These are phyloP conservation scores for Halichoeres trimaculatus DNA, from an alignment of 2,113 vertebrate genomes.

Conservation along the genomic window DNA sequence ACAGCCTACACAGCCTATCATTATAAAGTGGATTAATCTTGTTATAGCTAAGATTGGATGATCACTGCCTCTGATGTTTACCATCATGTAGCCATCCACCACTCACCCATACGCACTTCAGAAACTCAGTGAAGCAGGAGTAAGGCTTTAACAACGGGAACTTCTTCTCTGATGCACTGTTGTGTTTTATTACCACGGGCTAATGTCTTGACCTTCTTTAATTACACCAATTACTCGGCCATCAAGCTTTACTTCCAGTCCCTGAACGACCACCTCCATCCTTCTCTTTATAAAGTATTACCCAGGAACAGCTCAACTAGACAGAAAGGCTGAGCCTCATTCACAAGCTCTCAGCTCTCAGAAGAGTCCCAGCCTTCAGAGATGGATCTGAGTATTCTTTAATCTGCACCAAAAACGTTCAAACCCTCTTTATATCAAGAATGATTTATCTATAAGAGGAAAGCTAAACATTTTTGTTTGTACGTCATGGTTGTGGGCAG, in stretches of 20 bases:
- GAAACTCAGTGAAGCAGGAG: background rate
- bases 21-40: constrained; percentile 10
- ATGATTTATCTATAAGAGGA: no score
- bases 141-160: background rate
- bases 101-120: background rate
- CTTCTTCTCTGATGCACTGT: background rate
- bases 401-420: background rate
- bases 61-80: background rate
- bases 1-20: background rate
- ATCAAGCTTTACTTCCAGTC: constrained; percentile 24
- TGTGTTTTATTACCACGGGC: constrained; percentile 4
- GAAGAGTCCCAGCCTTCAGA: background rate
- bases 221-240: constrained; percentile 12
- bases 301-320: constrained; percentile 8
- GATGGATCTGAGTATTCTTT: background rate
- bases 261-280: constrained; percentile 19
- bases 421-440: background rate
- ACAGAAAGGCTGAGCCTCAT: constrained; percentile 9
- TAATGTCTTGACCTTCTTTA: constrained; percentile 34
- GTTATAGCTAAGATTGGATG: background rate
- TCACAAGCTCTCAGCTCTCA: no score
- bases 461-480: no score
- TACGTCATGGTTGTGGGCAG: no score
- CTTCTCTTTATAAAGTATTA: constrained; percentile 20
- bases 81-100: background rate